Base-by-base conservation (phyloP, 2,113 vertebrate genomes). In the Urocitellus parryii region DNA sequence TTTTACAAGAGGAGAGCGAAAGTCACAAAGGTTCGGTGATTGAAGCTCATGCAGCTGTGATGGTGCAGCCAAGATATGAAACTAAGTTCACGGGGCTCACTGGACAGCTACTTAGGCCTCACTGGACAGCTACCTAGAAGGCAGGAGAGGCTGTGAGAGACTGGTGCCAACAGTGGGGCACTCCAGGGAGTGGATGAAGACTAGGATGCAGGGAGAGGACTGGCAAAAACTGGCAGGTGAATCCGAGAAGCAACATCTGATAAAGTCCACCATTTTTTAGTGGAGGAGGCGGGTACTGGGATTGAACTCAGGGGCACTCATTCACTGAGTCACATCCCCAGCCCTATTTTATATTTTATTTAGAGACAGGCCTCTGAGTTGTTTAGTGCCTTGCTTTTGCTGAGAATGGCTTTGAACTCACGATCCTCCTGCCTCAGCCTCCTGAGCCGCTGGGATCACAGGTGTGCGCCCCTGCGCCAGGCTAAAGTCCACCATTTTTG, bases 11-110 rank as follows among this genome's bases (percentile, higher is more conserved):
- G 11, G 70, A 94, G 84, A 86, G 48, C 17, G 70, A 87, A 48
- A 8, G 10, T 92, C 85, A 76, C 65, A 93, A 76, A 93, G 51
- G 17, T 81, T 92, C 80, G 65, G 32, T 74, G 78, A 84, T 80
- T 85, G 48, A 82, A 89, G 45, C 58, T 90, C 74, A 90, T 56
- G 72, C 4, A 67, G 58, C 32, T 56, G 0, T 76, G 65, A 80
- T 48, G n/a, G 27, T 42, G 51, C 85, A 72, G 67, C 17, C 37
- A 96, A 79, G 16, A 22, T 70, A 67, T 29, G 88, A 74, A 42
- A 45, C 58, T 76, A 91, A 88, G n/a, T 56, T 56, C 58, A 88
- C 20, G 13, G 29, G 16, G 76, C 34, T 85, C 2, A 42, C 13
- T 6, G 5, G 63, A 80, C 93, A 80, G 78, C 58, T n/a, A n/a